These are phyloP conservation scores for Xenotilapia caudafasciata DNA, from an alignment of 2,113 vertebrate genomes.

Conservation along the genomic window DNA sequence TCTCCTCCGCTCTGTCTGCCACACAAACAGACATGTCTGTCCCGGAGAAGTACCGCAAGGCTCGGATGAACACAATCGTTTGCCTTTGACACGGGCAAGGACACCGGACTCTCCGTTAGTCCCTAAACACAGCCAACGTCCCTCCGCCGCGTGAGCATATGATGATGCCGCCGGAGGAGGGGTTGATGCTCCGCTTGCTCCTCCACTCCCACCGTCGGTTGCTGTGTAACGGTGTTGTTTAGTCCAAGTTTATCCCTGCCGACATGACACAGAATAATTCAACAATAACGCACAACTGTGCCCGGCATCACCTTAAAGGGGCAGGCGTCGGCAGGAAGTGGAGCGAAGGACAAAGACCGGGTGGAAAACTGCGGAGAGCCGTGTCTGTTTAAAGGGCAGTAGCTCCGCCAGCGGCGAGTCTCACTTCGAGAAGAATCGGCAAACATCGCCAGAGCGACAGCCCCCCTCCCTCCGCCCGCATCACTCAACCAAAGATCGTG, in stretches of 20 bases:
- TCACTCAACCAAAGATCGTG: background rate
- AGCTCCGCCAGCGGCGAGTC: slow-evolving; percentile 2
- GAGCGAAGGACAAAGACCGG: slow-evolving; percentile 40
- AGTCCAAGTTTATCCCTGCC: slow-evolving; percentile 10
- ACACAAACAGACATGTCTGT: background rate
- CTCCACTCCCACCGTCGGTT: background rate
- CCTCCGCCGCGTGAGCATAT: background rate
- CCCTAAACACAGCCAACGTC: background rate
- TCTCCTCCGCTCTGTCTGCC: background rate
- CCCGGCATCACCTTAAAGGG: slow-evolving; percentile 27
- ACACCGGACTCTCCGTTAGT: background rate
- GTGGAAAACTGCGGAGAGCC: slow-evolving; percentile 25
- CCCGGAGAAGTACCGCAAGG: background rate
- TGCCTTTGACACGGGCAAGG: slow-evolving; percentile 6
- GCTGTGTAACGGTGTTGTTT: background rate
- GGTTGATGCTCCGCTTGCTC: background rate
- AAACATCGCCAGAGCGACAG: slow-evolving; percentile 15
- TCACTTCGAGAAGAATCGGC: slow-evolving; percentile 49
- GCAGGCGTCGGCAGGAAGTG: background rate
- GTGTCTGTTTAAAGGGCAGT: slow-evolving; percentile 4
- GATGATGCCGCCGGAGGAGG: background rate
- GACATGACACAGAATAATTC: slow-evolving; percentile 18
- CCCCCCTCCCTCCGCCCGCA: background rate
- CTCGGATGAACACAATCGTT: background rate
- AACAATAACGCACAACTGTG: slow-evolving; percentile 6